Percentiles rank a stretch among this genome's conserved stretches.
phyloP scores from a whole-genome alignment of 1,140 invertebrate genomes.

The Lepidurus apus region DNA sequence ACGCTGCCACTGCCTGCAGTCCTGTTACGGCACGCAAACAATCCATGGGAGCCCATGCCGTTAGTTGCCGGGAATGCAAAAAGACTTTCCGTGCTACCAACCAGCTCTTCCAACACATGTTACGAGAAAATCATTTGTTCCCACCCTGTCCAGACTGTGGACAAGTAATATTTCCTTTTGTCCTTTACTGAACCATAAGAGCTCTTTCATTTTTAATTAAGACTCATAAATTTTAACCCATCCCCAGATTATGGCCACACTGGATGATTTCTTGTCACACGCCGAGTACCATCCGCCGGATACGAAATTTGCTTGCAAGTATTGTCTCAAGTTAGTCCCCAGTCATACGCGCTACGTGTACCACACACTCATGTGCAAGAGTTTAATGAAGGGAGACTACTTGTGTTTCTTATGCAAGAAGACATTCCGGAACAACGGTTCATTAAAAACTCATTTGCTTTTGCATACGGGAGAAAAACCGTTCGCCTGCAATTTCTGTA shows the following conservation, averaged over 20 bases:
- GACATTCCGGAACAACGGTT: slow-evolving; percentile 30
- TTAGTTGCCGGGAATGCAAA: slow-evolving; percentile 33
- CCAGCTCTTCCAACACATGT: slow-evolving; percentile 34
- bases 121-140: slow-evolving; percentile 33
- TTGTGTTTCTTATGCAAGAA: slow-evolving; percentile 33
- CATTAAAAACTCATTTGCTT: slow-evolving; percentile 33
- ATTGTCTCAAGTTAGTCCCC: slow-evolving; percentile 32
- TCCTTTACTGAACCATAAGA: not conserved
- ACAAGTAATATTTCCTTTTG: not conserved
- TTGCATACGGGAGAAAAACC: slow-evolving; percentile 33
- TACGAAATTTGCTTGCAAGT: slow-evolving; percentile 34
- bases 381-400: slow-evolving; percentile 32
- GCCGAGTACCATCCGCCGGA: slow-evolving; percentile 30
- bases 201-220: not conserved
- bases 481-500: slow-evolving; percentile 33
- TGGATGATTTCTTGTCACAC: slow-evolving; percentile 29
- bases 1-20: not conserved
- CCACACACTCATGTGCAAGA: slow-evolving; percentile 35
- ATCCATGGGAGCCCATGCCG: slow-evolving; percentile 16
- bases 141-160: slow-evolving; percentile 33
- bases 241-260: slow-evolving; percentile 10
- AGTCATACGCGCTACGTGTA: slow-evolving; percentile 33
- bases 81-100: slow-evolving; percentile 32
- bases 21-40: slow-evolving; percentile 7
- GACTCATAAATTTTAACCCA: not conserved